A percentile compares a stretch with the other conserved stretches of the same genome.
Conservation (phyloP, 2,888 invertebrate species). For the Campaea margaritaria region DNA sequence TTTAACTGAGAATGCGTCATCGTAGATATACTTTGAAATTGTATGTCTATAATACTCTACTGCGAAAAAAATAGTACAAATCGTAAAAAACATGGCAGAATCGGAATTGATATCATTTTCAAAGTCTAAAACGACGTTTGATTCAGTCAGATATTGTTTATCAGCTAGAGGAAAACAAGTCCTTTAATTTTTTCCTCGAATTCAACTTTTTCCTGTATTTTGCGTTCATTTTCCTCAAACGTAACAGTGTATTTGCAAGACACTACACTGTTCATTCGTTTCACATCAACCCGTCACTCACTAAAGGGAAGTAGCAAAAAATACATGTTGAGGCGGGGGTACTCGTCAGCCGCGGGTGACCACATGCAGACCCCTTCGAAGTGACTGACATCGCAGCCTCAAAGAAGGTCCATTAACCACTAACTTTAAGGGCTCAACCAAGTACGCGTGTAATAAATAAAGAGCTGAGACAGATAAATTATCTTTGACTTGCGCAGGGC, state of each 20-base stretch:
- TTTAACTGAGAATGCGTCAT: too few relatives aligned
- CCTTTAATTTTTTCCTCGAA: background rate
- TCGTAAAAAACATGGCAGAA: too few relatives aligned
- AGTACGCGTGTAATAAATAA: conserved; percentile 83
- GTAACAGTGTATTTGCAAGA: conserved; percentile 41
- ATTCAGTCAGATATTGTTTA: background rate
- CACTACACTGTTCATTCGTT: conserved; percentile 63
- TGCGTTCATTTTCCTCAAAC: conserved; percentile 7
- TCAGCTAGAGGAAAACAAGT: background rate
- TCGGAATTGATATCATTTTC: background rate
- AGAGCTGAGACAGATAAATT: conserved; percentile 84
- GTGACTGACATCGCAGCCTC: conserved; percentile 72
- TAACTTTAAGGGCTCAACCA: conserved; percentile 79
- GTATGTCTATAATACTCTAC: too few relatives aligned
- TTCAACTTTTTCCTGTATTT: background rate
- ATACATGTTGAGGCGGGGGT: conserved; percentile 47
- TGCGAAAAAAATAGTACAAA: too few relatives aligned
- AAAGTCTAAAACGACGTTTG: background rate
- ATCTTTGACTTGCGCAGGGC: conserved; percentile 81
- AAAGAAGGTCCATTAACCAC: conserved; percentile 81
- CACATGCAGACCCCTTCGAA: conserved; percentile 56
- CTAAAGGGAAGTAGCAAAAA: conserved; percentile 62
- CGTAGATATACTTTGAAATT: too few relatives aligned
- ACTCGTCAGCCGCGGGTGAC: conserved; percentile 53
- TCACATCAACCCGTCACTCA: conserved; percentile 68